phyloP scores from a whole-genome alignment of 2,888 invertebrate species.

The Amphipoea lucens region DNA sequence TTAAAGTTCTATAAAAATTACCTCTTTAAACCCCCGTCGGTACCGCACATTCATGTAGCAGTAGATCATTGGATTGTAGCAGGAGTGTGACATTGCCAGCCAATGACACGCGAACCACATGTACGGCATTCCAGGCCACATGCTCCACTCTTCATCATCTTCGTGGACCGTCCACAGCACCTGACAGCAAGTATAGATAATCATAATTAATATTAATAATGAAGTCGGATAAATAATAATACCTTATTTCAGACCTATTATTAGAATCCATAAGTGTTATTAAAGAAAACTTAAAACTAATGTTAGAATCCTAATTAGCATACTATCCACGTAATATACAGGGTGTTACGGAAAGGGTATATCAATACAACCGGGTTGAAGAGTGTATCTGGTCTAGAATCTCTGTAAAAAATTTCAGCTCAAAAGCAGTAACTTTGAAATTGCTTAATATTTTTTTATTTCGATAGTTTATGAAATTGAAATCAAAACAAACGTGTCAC shows the following conservation, averaged over 20 bases:
- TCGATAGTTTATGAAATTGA: no score
- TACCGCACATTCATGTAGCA: conserved; percentile 96
- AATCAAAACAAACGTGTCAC: no score
- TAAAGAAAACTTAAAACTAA: not conserved
- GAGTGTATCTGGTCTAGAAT: no score
- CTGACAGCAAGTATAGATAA: conserved; percentile 78
- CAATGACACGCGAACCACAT: conserved; percentile 95
- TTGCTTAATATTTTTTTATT: no score
- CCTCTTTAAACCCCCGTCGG: conserved; percentile 92
- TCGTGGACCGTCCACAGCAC: conserved; percentile 90
- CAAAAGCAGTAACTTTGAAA: no score
- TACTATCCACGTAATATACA: not conserved
- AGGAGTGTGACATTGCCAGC: conserved; percentile 96
- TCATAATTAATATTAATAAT: not conserved
- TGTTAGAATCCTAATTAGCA: not conserved
- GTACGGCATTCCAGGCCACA: conserved; percentile 93
- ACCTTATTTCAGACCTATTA: not conserved
- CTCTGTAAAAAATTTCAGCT: no score
- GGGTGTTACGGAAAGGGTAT: no score
- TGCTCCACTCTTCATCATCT: conserved; percentile 87
- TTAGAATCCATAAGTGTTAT: not conserved
- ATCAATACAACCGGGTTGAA: no score
- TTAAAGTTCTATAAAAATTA: conserved; percentile 66
- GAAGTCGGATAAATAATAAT: not conserved
- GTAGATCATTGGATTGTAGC: conserved; percentile 97